phyloP scores from a whole-genome alignment of 2,113 vertebrate genomes.

The Seriola dumerili region DNA sequence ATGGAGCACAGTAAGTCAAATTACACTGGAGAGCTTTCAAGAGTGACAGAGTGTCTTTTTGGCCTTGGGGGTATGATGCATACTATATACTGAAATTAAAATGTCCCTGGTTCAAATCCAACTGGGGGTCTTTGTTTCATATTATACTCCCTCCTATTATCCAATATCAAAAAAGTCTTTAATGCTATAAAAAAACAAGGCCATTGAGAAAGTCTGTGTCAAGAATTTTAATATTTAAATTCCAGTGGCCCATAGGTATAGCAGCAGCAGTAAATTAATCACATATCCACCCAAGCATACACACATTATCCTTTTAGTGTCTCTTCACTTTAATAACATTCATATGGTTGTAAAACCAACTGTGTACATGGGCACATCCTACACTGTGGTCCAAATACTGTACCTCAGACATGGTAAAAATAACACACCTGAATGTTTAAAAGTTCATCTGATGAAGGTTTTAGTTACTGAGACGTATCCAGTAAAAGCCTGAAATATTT shows the following conservation, averaged over 20 bases:
- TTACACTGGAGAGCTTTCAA: constrained; percentile 13
- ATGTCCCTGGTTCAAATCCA: background rate
- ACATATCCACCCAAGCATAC: background rate
- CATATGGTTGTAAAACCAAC: background rate
- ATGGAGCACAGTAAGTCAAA: constrained; percentile 15
- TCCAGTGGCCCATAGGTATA: background rate
- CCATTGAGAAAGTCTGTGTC: background rate
- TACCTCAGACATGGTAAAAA: too few relatives aligned
- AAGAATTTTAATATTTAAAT: constrained; percentile 9
- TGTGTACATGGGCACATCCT: background rate
- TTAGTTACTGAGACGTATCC: too few relatives aligned
- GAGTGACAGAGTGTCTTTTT: background rate
- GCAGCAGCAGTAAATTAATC: background rate
- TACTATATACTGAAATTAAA: background rate
- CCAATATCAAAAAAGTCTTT: background rate
- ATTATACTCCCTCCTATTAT: background rate
- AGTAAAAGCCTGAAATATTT: too few relatives aligned
- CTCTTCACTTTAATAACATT: background rate
- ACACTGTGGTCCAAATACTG: background rate
- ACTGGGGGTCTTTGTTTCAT: background rate
- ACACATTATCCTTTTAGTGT: background rate
- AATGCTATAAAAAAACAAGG: background rate
- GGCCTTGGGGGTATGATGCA: background rate
- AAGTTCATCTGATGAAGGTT: too few relatives aligned
- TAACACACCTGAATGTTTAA: too few relatives aligned